Evolutionary conservation across 1,140 invertebrate species (phyloP).

Genomic region (Micrasema longulum): DNA sequence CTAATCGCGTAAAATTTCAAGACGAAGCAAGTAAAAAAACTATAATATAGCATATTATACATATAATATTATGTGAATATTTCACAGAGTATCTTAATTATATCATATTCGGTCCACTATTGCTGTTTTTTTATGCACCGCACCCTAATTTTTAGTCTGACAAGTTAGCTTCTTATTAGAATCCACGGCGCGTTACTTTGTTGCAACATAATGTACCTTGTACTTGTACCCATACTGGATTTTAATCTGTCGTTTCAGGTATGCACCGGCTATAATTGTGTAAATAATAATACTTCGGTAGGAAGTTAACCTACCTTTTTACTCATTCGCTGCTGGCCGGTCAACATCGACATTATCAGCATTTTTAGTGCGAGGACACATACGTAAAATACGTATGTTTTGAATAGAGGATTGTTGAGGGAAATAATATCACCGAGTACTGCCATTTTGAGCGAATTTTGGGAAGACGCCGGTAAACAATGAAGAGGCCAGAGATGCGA

Average conservation of each 20-base stretch:
- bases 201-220: neutral
- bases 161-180: too few species aligned
- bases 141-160: too few species aligned
- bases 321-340: constrained; percentile 58
- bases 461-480: too few species aligned
- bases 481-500: too few species aligned
- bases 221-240: neutral
- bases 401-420: constrained; percentile 31
- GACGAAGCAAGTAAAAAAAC: too few species aligned
- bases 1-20: too few species aligned
- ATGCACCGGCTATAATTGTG: neutral
- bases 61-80: too few species aligned
- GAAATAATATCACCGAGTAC: constrained; percentile 23
- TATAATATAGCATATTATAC: too few species aligned
- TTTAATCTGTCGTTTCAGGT: neutral
- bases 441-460: constrained; percentile 23
- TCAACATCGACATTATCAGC: constrained; percentile 62
- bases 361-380: constrained; percentile 64
- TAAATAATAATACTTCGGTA: neutral
- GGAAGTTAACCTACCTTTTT: constrained; percentile 56
- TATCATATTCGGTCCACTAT: too few species aligned
- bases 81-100: too few species aligned
- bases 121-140: too few species aligned
- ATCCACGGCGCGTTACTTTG: too few species aligned
- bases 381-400: constrained; percentile 53